Base-by-base conservation (phyloP, 2,797 vertebrate genomes). In the Saxicola maurus region DNA sequence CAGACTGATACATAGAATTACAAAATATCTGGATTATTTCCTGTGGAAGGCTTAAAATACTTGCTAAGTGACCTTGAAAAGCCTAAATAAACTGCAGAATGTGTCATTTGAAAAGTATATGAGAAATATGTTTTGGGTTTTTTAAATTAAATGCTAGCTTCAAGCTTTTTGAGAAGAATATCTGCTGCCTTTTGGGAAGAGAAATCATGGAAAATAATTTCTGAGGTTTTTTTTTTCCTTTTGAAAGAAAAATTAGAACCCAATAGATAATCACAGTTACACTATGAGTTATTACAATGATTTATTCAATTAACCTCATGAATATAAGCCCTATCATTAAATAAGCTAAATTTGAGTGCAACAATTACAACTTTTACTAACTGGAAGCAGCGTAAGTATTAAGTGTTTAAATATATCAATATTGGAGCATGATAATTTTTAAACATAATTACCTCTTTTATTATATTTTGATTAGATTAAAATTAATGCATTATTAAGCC, bases 381-480 rank as follows among this genome's bases (percentile, higher is more conserved):
- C 84, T 91, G 93, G 92, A 97, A 93, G 75, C 94, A 82, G 84
- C 27, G 53, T 92, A 96, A 94, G 94, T 96, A 96, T 95, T 93
- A 96, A 97, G 93, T 96, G 95, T 97, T 97, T 96, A 95, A 97
- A 96, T 95, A 94, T 76, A 91, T 71, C 87, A 96, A 94, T 96
- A 96, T 90, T 96, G 95, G 95, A 97, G 96, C 94, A 91, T 95
- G 92, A 96, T 97, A 98, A 98, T 98, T 98, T 98, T 98, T 98
- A 98, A 97, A 96, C 95, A 96, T 98, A 98, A 98, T 98, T 98
- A 98, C 97, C 97, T 97, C 97, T 96, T 97, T 98, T 98, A 98
- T 98, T 99, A 98, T 96, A 96, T 98, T 98, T 98, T 98, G 98
- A 99, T 99, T 99, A 98, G 98, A 99, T 98, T 98, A 98, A 98